These are phyloP conservation scores for Phycodurus eques DNA, from an alignment of 2,113 vertebrate genomes.

Conservation along the genomic window DNA sequence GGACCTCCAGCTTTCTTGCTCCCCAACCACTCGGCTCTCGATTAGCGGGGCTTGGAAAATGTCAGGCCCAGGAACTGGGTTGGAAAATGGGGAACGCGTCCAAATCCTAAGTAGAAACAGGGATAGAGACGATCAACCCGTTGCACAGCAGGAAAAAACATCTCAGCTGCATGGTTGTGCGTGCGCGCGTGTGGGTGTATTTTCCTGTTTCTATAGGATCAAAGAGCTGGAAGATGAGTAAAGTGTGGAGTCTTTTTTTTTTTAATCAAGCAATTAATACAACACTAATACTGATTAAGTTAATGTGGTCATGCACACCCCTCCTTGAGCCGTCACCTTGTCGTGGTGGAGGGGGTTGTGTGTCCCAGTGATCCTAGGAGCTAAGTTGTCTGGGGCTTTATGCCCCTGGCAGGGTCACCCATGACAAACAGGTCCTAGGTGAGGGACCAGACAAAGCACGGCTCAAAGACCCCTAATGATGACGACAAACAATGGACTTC, in stretches of 20 bases:
- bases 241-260: background rate
- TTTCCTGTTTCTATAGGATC: conserved; percentile 17
- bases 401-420: too few species aligned
- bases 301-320: background rate
- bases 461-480: too few species aligned
- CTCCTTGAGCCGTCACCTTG: too few species aligned
- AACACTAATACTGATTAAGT: background rate
- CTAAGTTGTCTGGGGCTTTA: too few species aligned
- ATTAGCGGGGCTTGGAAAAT: conserved; percentile 58
- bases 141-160: conserved; percentile 64
- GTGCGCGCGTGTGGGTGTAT: conserved; percentile 5
- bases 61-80: conserved; percentile 64
- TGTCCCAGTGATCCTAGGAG: too few species aligned
- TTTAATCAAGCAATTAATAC: background rate
- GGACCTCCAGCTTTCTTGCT: conserved; percentile 65
- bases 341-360: too few species aligned
- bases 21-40: conserved; percentile 54
- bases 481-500: too few species aligned
- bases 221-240: background rate
- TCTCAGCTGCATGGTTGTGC: conserved; percentile 30
- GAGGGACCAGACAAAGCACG: too few species aligned
- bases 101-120: conserved; percentile 74
- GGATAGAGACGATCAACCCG: conserved; percentile 55
- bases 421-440: too few species aligned
- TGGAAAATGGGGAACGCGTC: conserved; percentile 63